Conservation (phyloP, 2,888 invertebrate genomes). For the Cataglyphis altisquamis region DNA sequence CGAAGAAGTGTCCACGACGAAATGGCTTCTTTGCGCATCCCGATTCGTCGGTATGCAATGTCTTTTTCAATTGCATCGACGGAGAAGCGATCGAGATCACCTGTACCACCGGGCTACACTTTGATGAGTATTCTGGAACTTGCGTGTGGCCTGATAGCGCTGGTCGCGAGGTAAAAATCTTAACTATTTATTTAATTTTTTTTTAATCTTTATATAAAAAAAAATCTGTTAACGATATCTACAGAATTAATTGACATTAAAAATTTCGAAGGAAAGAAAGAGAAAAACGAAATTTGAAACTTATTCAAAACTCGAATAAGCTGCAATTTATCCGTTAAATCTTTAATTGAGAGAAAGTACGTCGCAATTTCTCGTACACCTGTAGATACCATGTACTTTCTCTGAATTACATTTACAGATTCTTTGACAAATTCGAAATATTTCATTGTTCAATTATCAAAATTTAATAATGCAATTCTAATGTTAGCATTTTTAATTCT, state of each 20-base stretch:
- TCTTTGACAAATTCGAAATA: background rate
- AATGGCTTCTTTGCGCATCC: conserved; percentile 97
- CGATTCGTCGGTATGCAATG: conserved; percentile 92
- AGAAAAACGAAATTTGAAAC: background rate
- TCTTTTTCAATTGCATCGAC: conserved; percentile 96
- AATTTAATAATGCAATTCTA: background rate
- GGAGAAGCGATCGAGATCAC: conserved; percentile 93
- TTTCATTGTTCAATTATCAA: conserved; percentile 18
- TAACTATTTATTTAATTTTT: background rate
- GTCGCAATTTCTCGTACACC: conserved; percentile 17
- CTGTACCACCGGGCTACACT: conserved; percentile 96
- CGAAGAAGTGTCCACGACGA: conserved; percentile 92
- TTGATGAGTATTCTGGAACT: conserved; percentile 95
- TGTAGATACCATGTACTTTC: conserved; percentile 7
- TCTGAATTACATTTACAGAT: conserved; percentile 33
- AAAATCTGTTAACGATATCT: background rate
- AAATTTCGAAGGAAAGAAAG: background rate
- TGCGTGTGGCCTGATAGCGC: conserved; percentile 96
- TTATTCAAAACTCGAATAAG: conserved; percentile 60
- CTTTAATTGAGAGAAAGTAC: conserved; percentile 64
- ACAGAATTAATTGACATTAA: background rate
- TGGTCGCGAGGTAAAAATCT: conserved; percentile 90
- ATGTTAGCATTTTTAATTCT: background rate
- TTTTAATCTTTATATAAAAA: background rate
- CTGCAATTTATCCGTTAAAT: conserved; percentile 35